Evolutionary conservation across 2,113 vertebrate species (phyloP), one percentile per base, ranked within the genome.

Genomic region (Pedionomus torquatus): DNA sequence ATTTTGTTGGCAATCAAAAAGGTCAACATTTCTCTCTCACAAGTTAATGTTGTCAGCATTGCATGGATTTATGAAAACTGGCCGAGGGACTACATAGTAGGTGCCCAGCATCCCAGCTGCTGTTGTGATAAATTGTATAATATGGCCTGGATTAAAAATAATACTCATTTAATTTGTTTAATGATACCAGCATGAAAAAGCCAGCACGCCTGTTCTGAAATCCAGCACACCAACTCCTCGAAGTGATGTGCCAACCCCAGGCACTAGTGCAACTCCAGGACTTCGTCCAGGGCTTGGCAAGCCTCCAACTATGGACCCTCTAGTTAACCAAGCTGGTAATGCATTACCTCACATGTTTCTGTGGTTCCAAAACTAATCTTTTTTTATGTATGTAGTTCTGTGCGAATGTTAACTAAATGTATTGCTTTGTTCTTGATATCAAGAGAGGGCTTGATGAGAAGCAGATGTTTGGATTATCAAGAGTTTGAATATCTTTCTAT

Each of bases 151-250:
- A 98, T 98, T 98, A 98, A 98, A 98, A 98, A 97, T 98, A 98
- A 98, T 98, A 97, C 96, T 98, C 89, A 97, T 98, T 98, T 98
- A 98, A 98, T 98, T 98, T 98, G 97, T 98, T 98, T 98, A 98
- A 98, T 98, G 97, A 97, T 98, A 96, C 94, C 96, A 99, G 99
- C 99, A 99, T 97, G 99, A 99, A 97, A 99, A 99, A 98, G 98
- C 99, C 92, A 99, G 99, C 87, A 99, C 99, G 80, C 99, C 99
- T 76, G 98, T 99, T 95, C 97, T 99, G 74, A 99, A 99, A 98
- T 99, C 99, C 78, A 99, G 98, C 98, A 99, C 99, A 82, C 99
- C 99, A 37, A 99, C 99, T 90, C 99, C 99, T 71, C 98, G 99
- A 97, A 99, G 98, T 33, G 99, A 99, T 94, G 98, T 98, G 97